A percentile compares a stretch with the other conserved stretches of the same genome.
These are phyloP conservation scores for Paradoxurus hermaphroditus DNA, from an alignment of 2,113 vertebrate species.

Conservation along the genomic window DNA sequence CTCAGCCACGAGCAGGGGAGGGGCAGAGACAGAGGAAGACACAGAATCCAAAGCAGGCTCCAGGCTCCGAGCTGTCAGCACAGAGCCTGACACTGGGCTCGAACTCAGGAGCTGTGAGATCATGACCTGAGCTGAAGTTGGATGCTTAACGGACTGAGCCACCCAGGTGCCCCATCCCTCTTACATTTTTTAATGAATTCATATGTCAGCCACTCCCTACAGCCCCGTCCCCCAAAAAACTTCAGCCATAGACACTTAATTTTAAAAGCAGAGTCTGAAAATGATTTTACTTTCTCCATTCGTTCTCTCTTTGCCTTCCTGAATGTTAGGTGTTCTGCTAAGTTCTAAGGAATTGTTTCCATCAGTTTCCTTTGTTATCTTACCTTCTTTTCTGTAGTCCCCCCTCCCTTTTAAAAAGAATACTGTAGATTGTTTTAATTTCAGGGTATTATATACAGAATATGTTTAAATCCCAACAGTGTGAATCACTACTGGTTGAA, in stretches of 20 bases:
- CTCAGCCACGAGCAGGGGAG: too few relatives aligned
- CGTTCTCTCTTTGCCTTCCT: neutral
- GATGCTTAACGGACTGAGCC: too few relatives aligned
- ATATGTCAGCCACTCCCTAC: neutral
- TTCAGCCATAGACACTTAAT: neutral
- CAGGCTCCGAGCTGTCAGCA: too few relatives aligned
- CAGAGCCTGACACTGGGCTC: too few relatives aligned
- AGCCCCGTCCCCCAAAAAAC: rapidly evolving
- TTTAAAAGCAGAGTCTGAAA: neutral
- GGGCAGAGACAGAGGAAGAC: too few relatives aligned
- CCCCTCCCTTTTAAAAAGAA: neutral
- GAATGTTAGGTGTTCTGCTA: neutral
- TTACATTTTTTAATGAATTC: neutral
- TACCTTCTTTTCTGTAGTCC: neutral
- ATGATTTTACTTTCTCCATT: constrained; percentile 46
- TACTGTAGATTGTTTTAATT: constrained; percentile 54
- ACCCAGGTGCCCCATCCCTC: too few relatives aligned
- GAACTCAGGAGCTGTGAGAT: too few relatives aligned
- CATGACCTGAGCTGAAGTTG: too few relatives aligned
- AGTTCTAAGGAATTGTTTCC: constrained; percentile 52
- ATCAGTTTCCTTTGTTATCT: constrained; percentile 49
- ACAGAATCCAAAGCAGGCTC: too few relatives aligned
- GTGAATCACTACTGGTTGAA: constrained; percentile 11
- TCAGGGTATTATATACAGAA: neutral
- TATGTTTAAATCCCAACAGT: constrained; percentile 5